These are phyloP conservation scores for Bombus picipes DNA, from an alignment of 1,140 invertebrate species.

Conservation along the genomic window DNA sequence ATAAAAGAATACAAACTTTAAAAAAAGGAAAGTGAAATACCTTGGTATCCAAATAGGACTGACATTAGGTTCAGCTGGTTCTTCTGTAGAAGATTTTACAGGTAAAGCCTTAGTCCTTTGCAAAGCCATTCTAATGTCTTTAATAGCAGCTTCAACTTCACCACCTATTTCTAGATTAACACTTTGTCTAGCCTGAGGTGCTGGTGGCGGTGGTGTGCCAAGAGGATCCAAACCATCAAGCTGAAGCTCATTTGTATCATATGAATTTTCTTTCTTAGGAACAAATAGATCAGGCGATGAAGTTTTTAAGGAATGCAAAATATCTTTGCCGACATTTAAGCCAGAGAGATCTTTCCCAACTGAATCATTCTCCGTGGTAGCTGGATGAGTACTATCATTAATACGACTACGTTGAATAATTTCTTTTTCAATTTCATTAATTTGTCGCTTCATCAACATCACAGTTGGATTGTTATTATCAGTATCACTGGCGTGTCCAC, in stretches of 20 bases:
- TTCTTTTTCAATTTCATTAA: slow-evolving; percentile 89
- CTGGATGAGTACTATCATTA: slow-evolving; percentile 68
- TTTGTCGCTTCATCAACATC: slow-evolving; percentile 89
- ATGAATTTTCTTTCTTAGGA: slow-evolving; percentile 82
- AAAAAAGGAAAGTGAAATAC: slow-evolving; percentile 75
- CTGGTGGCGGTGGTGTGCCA: slow-evolving; percentile 87
- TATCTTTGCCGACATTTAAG: slow-evolving; percentile 78
- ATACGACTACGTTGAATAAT: slow-evolving; percentile 85
- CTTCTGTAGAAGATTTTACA: slow-evolving; percentile 81
- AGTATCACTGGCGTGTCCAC: slow-evolving; percentile 95
- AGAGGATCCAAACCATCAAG: slow-evolving; percentile 87
- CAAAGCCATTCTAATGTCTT: slow-evolving; percentile 90
- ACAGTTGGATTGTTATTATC: slow-evolving; percentile 92
- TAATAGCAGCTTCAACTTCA: slow-evolving; percentile 89
- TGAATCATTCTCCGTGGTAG: slow-evolving; percentile 64
- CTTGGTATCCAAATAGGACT: slow-evolving; percentile 88
- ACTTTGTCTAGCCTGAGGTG: slow-evolving; percentile 84
- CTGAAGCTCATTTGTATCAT: slow-evolving; percentile 81
- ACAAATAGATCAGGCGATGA: slow-evolving; percentile 82
- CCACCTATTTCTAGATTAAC: slow-evolving; percentile 76
- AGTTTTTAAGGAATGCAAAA: slow-evolving; percentile 76
- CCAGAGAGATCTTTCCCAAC: slow-evolving; percentile 73
- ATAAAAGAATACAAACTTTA: not conserved
- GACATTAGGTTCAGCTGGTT: slow-evolving; percentile 78
- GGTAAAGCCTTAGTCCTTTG: slow-evolving; percentile 89